A percentile compares a stretch with the other conserved stretches of the same genome.
Evolutionary conservation across 2,888 invertebrate species (phyloP).

Genomic region (Trachelus troglodyta): DNA sequence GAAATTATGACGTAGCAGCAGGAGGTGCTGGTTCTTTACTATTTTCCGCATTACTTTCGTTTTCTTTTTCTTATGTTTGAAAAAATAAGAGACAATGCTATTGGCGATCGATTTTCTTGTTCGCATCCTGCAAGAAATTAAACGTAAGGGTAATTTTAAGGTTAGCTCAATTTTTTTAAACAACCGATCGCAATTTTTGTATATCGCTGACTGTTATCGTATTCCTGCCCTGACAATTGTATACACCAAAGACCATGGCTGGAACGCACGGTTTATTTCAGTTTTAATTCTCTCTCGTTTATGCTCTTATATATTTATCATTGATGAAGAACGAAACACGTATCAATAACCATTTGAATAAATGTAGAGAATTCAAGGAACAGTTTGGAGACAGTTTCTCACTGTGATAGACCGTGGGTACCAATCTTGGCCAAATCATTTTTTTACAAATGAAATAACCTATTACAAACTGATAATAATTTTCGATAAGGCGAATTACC

Average conservation of each 20-base stretch:
- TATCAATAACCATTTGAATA: no score
- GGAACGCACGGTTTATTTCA: conserved; percentile 7
- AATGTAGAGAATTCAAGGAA: no score
- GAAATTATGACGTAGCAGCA: neutral
- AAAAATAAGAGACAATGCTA: neutral
- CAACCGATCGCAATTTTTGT: conserved; percentile 49
- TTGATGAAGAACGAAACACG: no score
- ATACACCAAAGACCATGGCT: conserved; percentile 33
- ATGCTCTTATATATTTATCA: no score
- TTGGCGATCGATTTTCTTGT: conserved; percentile 29
- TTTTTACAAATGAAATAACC: conserved; percentile 51
- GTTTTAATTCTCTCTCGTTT: neutral
- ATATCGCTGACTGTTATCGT: conserved; percentile 51
- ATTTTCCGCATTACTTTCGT: neutral
- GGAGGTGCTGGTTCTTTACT: neutral
- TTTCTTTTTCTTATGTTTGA: neutral
- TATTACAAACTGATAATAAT: conserved; percentile 27
- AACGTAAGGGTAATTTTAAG: conserved; percentile 50
- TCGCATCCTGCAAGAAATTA: conserved; percentile 31
- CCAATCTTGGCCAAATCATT: conserved; percentile 42
- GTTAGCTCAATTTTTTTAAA: conserved; percentile 57
- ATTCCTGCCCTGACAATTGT: conserved; percentile 41
- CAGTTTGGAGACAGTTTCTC: neutral
- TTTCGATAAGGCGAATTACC: conserved; percentile 39
- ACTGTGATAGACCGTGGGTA: conserved; percentile 16